phyloP scores from a whole-genome alignment of 1,140 invertebrate genomes.

The Elymnias hypermnestra region DNA sequence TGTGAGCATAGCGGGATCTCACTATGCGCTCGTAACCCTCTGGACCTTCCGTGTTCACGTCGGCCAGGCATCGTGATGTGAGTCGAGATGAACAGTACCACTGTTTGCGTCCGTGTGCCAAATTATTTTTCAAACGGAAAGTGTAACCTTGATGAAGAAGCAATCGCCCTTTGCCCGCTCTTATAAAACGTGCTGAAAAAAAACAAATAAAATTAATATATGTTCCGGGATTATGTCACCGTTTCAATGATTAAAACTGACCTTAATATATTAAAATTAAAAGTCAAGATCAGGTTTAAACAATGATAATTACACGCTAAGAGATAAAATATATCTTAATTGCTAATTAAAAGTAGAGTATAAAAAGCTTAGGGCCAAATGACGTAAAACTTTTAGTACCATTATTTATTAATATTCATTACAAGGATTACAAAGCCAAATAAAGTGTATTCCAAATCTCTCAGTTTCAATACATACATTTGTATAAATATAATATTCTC shows the following conservation, averaged over 20 bases:
- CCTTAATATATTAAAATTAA: slow-evolving; percentile 1
- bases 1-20: slow-evolving; percentile 62
- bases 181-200: slow-evolving; percentile 62
- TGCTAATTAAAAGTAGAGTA: background rate
- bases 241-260: slow-evolving; percentile 8
- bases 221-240: background rate
- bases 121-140: slow-evolving; percentile 66
- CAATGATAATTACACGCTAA: background rate
- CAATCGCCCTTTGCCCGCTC: slow-evolving; percentile 63
- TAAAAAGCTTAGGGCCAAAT: slow-evolving; percentile 4
- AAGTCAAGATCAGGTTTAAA: slow-evolving; percentile 3
- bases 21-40: slow-evolving; percentile 68
- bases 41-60: slow-evolving; percentile 66
- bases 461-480: slow-evolving; percentile 6
- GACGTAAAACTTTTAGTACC: slow-evolving; percentile 2
- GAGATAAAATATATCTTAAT: background rate
- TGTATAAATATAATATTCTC: slow-evolving; percentile 11
- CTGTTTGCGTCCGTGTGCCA: slow-evolving; percentile 66
- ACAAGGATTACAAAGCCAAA: slow-evolving; percentile 5
- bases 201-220: slow-evolving; percentile 27
- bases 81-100: slow-evolving; percentile 69
- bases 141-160: slow-evolving; percentile 66
- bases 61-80: slow-evolving; percentile 62
- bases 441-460: slow-evolving; percentile 14
- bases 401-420: slow-evolving; percentile 12